Evolutionary conservation across 2,888 invertebrate genomes (phyloP).

Genomic region (Agriotes lineatus): DNA sequence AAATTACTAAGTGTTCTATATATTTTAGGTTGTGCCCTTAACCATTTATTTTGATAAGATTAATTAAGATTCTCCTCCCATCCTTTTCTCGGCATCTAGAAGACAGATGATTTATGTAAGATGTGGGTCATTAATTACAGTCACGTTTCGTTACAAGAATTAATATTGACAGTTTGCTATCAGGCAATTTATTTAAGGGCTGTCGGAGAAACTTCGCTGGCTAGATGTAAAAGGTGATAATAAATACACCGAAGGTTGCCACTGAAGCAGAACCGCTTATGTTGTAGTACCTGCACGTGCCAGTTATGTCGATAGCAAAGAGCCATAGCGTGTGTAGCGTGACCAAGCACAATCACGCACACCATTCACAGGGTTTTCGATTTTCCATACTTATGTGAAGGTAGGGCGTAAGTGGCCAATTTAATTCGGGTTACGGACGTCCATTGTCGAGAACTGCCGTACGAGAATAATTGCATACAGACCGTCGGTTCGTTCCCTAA

Average conservation of each 20-base stretch:
- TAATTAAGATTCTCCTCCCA: too few species aligned
- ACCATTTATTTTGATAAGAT: too few species aligned
- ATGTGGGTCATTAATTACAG: neutral
- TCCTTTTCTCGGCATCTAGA: too few species aligned
- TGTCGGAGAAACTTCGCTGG: neutral
- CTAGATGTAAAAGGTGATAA: neutral
- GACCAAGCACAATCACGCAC: constrained; percentile 41
- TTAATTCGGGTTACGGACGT: constrained; percentile 6
- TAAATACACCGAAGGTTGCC: constrained; percentile 1
- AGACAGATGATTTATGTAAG: too few species aligned
- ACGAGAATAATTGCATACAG: too few species aligned
- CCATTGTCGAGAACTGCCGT: neutral
- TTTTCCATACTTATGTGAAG: constrained; percentile 20
- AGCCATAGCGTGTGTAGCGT: constrained; percentile 48
- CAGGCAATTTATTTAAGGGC: neutral
- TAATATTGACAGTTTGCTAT: too few species aligned
- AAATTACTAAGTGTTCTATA: too few species aligned
- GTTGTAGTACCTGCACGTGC: constrained; percentile 49
- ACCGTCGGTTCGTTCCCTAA: too few species aligned
- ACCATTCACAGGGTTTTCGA: constrained; percentile 32
- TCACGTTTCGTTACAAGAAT: neutral
- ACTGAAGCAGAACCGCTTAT: constrained; percentile 35
- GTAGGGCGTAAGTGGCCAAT: constrained; percentile 18
- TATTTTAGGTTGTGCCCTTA: too few species aligned
- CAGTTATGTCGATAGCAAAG: constrained; percentile 48